Conservation (phyloP, 2,888 invertebrate genomes). For the Aphidius colemani region DNA sequence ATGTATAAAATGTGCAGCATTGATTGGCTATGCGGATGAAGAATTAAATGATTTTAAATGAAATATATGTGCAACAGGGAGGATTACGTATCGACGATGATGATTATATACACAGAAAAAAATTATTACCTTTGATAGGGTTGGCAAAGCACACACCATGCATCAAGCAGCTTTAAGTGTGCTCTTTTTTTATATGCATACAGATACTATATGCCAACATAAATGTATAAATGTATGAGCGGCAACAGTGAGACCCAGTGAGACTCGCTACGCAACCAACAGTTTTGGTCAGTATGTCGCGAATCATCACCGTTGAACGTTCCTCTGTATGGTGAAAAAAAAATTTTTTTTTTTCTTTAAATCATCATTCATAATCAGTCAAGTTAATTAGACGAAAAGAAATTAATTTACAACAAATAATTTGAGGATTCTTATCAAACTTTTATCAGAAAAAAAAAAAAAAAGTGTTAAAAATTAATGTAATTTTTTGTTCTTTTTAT, state of each 20-base stretch:
- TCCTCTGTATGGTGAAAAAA: slow-evolving; percentile 32
- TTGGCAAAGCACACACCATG: background rate
- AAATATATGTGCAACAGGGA: no score
- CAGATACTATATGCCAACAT: background rate
- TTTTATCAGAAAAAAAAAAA: slow-evolving; percentile 9
- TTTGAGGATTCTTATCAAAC: no score
- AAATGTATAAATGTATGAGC: slow-evolving; percentile 15
- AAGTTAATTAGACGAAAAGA: background rate
- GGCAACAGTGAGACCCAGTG: slow-evolving; percentile 22
- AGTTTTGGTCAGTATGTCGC: slow-evolving; percentile 45
- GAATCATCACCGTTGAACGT: slow-evolving; percentile 47
- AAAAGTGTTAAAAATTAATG: background rate
- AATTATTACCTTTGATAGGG: background rate
- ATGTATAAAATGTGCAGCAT: no score
- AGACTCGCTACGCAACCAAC: slow-evolving; percentile 12
- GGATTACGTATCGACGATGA: no score
- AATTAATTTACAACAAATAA: no score
- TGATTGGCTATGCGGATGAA: no score
- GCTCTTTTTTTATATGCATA: slow-evolving; percentile 19
- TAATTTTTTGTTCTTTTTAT: no score
- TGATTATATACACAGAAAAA: no score
- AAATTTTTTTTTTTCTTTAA: background rate
- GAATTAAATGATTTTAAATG: no score
- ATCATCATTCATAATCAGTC: background rate
- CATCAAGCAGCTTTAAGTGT: slow-evolving; percentile 2